These are phyloP conservation scores for Pentalonia nigronervosa DNA, from an alignment of 1,140 invertebrate genomes.

Conservation along the genomic window DNA sequence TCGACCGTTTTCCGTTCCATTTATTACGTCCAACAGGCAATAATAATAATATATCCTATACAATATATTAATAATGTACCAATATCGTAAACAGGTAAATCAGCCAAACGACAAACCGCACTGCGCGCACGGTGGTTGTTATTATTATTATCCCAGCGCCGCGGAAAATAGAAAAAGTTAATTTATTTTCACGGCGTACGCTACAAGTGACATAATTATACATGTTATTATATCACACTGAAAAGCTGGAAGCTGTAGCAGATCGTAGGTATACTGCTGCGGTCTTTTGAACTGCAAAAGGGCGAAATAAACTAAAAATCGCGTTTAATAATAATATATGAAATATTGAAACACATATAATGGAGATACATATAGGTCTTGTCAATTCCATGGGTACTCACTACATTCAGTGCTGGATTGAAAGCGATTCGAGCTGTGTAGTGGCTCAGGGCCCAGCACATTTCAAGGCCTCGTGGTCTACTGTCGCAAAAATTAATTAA, in stretches of 20 bases:
- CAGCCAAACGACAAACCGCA: not conserved
- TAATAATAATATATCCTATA: not conserved
- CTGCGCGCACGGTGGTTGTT: not conserved
- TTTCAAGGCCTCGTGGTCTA: too few relatives aligned
- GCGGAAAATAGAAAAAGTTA: not conserved
- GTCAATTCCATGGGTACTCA: not conserved
- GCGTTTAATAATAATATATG: not conserved
- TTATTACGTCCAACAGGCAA: not conserved
- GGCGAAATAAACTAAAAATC: not conserved
- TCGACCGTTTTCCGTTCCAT: not conserved
- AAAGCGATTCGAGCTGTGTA: too few relatives aligned
- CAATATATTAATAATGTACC: too few relatives aligned
- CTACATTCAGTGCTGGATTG: too few relatives aligned
- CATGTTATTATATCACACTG: not conserved
- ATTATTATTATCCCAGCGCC: not conserved
- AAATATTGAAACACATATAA: not conserved
- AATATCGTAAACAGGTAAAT: not conserved
- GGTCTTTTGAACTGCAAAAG: not conserved
- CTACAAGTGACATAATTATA: not conserved
- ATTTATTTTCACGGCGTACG: not conserved
- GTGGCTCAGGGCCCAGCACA: too few relatives aligned
- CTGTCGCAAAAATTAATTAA: too few relatives aligned
- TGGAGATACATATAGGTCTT: too few relatives aligned
- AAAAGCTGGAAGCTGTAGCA: too few relatives aligned
- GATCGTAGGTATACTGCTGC: too few relatives aligned